Evolutionary conservation across 2,888 invertebrate species (phyloP), one percentile per base, ranked within the genome.

Genomic region (Lamellibrachia columna): DNA sequence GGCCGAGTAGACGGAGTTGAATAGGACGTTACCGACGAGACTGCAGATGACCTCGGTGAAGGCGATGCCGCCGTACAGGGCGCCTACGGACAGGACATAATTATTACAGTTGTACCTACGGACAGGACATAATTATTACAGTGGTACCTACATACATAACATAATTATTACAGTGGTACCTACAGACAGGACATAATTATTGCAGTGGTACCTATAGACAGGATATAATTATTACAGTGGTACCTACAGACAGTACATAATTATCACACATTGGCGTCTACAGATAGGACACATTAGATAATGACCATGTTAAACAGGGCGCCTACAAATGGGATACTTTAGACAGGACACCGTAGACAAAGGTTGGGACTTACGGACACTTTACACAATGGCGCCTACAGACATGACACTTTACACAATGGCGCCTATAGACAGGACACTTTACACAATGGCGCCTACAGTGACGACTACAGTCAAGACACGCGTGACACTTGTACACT

Each of bases 1-100:
- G 91, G 92, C 91, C 1, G 93, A 75, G 90, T 93, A 93, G 91
- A 93, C 90, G 9, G 93, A 90, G 90, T 93, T 93, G 93, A 93
- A 92, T 53, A 92, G 53, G 3, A 90, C 91, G n/a, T 58, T 92
- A n/a, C 93, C 93, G 22, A 93, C 40, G 3, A 92, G 55, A 40
- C 52, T 55, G 91, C 93, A 93, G 11, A 93, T 11, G 52, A 93
- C 53, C 91, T 93, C 93, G 40, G 90, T 75, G 53, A 58, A 93
- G 22, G 93, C 93, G n/a, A 93, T 90, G 40, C 92, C 93, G 8
- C 93, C 93, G 75, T 93, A 93, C 90, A 93, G 90, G 53, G 92
- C 58, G 22, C 93, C 93, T 93, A 91, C 11, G 90, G 90, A 11
- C 8, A 93, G 52, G 28, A 9, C 52, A 28, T 22, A 22, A 22